Evolutionary conservation across 2,888 invertebrate genomes (phyloP), one percentile per base, ranked within the genome.

Genomic region (Galeopsomyia nigrocyanea): DNA sequence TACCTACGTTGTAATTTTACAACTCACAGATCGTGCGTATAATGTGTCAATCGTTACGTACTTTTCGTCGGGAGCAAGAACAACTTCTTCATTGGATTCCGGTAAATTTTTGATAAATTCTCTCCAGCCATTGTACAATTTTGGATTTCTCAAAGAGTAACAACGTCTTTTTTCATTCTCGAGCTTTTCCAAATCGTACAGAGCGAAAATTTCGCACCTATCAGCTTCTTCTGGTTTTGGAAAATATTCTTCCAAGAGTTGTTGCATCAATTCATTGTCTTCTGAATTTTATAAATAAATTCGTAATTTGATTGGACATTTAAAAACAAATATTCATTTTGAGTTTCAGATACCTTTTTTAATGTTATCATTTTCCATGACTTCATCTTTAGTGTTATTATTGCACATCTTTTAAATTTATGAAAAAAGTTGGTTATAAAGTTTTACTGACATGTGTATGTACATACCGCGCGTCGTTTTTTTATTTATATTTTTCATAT

Each of bases 71-170:
- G 55, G n/a, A 7, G n/a, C 26, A 26, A 56, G 68, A 50, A 71
- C 61, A 7, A 71, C 58, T 73, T 74, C 65, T 47, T 76, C 19
- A 56, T 46, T 55, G 3, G 75, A 73, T 39, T 53, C 22, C 10
- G 76, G 76, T 26, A 76, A 51, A 22, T 64, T 62, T 9, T 75
- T 22, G 3, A 78, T 17, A 68, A 77, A 78, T 5, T 56, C 51
- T 66, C 70, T 67, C 78, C 78, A 78, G 9, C 56, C 62, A 22
- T 66, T 55, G 1, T 49, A 53, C 21, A 76, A 51, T 2, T 73
- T 72, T 62, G 69, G 55, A 49, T 78, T 73, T 19, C 55, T 71
- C 6, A 78, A 71, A 3, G 77, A 77, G 14, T 62, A 56, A 9
- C 62, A 63, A 22, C 65, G 26, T 31, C 51, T 69, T 51, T 68